Evolutionary conservation across 1,140 invertebrate genomes (phyloP), one percentile per base, ranked within the genome.

Genomic region (Lordiphosa clarofinis): DNA sequence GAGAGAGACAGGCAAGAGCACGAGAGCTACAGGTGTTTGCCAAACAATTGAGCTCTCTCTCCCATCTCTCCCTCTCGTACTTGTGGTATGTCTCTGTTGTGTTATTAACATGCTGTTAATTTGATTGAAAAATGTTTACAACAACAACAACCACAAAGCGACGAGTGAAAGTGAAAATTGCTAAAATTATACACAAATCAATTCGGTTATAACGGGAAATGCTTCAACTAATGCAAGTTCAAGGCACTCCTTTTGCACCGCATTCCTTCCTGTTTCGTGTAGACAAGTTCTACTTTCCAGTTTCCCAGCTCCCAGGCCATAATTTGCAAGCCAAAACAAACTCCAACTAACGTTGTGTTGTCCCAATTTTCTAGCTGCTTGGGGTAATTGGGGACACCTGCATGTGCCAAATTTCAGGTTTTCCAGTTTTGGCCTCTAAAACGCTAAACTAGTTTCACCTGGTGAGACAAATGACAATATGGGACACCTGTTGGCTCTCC

Each of bases 371-470:
- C 15, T 19, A 38, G 33, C 35, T 38, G 47, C 24, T 15, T 15
- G 64, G 65, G 19, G 68, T 84, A 84, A 84, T 84, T 84, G 79
- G 78, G 78, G 79, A 84, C 79, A 84, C 78, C 78, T 86, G 78
- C 78, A 84, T 86, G 78, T 65, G 65, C 78, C 73, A 63, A 84
- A 84, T 78, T 84, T 73, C 44, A 64, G 40, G 66, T 56, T 63
- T 62, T 63, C 58, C 59, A 63, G 47, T 70, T 68, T 70, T 19
- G 55, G 28, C 57, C 28, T 43, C 49, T 42, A 68, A 35, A 47
- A 36, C 36, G 40, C 31, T 54, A 81, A 82, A 82, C 76, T 63
- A 42, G 74, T 79, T 79, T 57, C 60, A 37, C 56, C 56, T 49
- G 7, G 24, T n/a, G n/a, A n/a, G 7, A 6, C 24, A 28, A 28